Percentiles rank a stretch among this genome's conserved stretches.
Conservation (phyloP, 2,888 invertebrate species). For the Mycalesis mineus region DNA sequence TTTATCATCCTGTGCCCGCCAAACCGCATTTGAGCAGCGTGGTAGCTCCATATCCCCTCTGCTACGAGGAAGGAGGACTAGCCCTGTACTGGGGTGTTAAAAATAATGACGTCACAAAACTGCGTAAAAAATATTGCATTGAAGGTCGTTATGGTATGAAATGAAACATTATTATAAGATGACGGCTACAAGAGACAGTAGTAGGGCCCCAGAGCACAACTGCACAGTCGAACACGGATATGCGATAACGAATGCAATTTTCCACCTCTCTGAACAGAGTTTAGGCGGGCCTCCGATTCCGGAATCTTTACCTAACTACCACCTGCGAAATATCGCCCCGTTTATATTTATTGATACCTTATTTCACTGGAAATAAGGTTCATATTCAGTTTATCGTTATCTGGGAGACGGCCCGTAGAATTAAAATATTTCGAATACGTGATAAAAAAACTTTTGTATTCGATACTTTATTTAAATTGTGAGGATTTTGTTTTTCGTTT, state of each 20-base stretch:
- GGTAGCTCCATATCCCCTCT: no score
- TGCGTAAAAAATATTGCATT: no score
- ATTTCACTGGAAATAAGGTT: constrained; percentile 5
- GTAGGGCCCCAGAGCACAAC: no score
- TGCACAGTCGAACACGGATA: constrained; percentile 58
- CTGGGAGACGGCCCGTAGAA: constrained; percentile 5
- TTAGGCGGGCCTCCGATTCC: constrained; percentile 59
- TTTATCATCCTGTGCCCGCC: no score
- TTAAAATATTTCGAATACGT: constrained; percentile 25
- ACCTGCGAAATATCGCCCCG: constrained; percentile 38
- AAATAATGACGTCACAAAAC: no score
- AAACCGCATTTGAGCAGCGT: no score
- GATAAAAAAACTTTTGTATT: constrained; percentile 22
- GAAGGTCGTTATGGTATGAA: no score
- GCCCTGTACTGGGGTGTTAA: no score
- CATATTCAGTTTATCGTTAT: constrained; percentile 4
- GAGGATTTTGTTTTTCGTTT: not conserved
- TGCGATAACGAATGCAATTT: constrained; percentile 78
- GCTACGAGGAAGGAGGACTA: no score
- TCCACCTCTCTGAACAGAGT: constrained; percentile 71
- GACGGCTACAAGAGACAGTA: no score
- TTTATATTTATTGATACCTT: constrained; percentile 12
- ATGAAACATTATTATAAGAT: no score
- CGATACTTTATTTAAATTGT: constrained; percentile 2
- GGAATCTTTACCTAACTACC: constrained; percentile 47